phyloP scores from a whole-genome alignment of 2,113 vertebrate genomes.

The Astatoreochromis straeleni region DNA sequence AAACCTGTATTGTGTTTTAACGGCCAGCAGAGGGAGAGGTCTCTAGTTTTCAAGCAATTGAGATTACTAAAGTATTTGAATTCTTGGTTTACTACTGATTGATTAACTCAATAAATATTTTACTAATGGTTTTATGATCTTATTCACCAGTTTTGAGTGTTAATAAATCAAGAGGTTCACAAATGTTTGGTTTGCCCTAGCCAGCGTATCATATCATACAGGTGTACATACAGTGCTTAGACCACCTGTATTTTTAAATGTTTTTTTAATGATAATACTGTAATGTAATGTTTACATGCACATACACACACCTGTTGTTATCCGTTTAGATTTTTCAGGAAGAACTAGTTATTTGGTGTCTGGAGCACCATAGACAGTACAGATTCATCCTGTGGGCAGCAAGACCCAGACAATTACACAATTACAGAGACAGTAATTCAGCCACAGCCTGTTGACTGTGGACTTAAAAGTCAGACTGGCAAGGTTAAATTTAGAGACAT shows the following conservation, averaged over 20 bases:
- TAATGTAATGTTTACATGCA: background rate
- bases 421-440: background rate
- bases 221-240: background rate
- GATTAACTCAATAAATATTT: background rate
- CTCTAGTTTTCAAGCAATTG: background rate
- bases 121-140: background rate
- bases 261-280: background rate
- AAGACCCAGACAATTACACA: background rate
- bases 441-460: background rate
- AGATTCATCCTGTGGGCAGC: background rate
- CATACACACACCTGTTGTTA: background rate
- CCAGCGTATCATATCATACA: background rate
- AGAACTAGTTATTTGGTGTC: background rate
- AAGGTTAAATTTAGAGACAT: background rate
- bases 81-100: background rate
- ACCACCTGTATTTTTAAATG: background rate
- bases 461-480: background rate
- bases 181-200: background rate
- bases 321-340: background rate
- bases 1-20: background rate
- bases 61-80: background rate
- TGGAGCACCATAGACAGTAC: background rate
- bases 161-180: background rate
- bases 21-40: background rate
- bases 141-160: background rate